Evolutionary conservation across 2,797 vertebrate genomes (phyloP), one percentile per base, ranked within the genome.

Genomic region (Catamblyrhynchus diadema): DNA sequence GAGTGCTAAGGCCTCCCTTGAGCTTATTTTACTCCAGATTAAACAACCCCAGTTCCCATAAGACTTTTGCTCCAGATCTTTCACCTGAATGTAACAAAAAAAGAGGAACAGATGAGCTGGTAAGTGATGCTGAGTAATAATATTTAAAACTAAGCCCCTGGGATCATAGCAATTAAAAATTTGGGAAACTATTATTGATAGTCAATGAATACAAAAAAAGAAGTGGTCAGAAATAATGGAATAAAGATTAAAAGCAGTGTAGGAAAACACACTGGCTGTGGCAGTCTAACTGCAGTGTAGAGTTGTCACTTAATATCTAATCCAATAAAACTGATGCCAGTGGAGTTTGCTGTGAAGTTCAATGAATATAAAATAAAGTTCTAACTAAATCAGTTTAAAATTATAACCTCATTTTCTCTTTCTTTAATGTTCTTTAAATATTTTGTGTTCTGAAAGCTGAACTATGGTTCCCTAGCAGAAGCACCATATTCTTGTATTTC

Each of bases 271-370:
- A 70, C 1, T 72, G 60, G 10, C 30, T 80, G 61, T 86, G 37
- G 12, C 27, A 80, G 21, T 70, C 44, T 73, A 70, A 83, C n/a
- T 70, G 35, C 27, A 47, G 13, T 22, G n/a, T 35, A 66, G n/a
- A 66, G 15, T 45, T 79, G 37, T 41, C 53, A 74, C 33, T 92
- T 86, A 84, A 51, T 56, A 86, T 66, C 73, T 81, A 53, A 93
- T 74, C 47, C 33, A 67, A 50, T 33, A 74, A 86, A 83, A 69
- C 21, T 41, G 53, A 72, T 78, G 59, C 27, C 23, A 42, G 6
- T 48, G 66, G 73, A 92, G 8, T 69, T 81, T 84, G 14, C 56
- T 66, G 57, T 86, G 57, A 83, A 81, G 33, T 86, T 66, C 59
- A 79, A 21, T 65, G 45, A 79, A 61, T 60, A 19, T 25, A n/a